Conservation (phyloP, 2,113 vertebrate genomes). For the Xyliphius kryptos region DNA sequence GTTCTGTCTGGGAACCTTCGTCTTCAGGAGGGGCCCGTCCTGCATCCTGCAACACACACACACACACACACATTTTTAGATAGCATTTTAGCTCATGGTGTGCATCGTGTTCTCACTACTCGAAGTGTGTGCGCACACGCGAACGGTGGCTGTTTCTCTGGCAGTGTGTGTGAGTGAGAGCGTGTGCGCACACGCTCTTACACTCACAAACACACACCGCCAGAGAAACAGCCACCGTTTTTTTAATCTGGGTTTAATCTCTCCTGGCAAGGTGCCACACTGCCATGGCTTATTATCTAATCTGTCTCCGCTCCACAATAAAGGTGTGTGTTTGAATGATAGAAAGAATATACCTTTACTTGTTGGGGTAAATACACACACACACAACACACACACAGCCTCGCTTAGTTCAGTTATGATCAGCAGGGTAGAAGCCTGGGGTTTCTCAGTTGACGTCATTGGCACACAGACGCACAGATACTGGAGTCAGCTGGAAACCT, state of each 20-base stretch:
- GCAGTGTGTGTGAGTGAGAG: slow-evolving; percentile 34
- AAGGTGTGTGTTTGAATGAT: slow-evolving; percentile 26
- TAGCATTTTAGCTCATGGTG: slow-evolving; percentile 6
- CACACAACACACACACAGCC: no score
- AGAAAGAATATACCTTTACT: slow-evolving; percentile 50
- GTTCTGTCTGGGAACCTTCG: neutral
- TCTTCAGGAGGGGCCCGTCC: neutral
- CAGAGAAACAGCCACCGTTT: no score
- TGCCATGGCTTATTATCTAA: slow-evolving; percentile 33
- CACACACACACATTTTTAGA: neutral
- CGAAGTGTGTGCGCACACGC: no score
- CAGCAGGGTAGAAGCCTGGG: slow-evolving; percentile 11
- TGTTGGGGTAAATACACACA: slow-evolving; percentile 6
- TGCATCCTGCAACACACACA: no score
- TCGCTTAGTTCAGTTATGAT: slow-evolving; percentile 14
- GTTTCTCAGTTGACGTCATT: slow-evolving; percentile 17
- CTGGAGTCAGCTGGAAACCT: slow-evolving; percentile 1
- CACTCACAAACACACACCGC: no score
- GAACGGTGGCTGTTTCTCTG: no score
- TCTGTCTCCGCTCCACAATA: no score
- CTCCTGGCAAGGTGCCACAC: slow-evolving; percentile 39
- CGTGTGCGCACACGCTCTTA: no score
- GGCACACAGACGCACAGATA: no score
- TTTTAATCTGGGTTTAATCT: slow-evolving; percentile 53
- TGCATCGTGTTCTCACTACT: slow-evolving; percentile 1